These are phyloP conservation scores for Strix uralensis DNA, from an alignment of 2,113 vertebrate species.

Conservation along the genomic window DNA sequence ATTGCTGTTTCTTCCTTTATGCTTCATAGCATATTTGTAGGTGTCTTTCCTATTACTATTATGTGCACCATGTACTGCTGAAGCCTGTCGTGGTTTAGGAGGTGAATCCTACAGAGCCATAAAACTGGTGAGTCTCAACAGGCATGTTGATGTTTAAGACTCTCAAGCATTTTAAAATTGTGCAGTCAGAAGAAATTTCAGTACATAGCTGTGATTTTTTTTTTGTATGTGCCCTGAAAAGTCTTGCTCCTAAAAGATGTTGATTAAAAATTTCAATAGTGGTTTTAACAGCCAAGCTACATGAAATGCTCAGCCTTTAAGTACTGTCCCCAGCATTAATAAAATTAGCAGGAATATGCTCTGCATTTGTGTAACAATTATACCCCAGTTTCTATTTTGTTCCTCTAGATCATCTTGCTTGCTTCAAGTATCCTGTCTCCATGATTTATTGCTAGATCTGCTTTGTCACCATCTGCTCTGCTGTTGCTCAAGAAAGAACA, in stretches of 20 bases:
- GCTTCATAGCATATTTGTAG: background rate
- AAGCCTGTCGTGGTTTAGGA: background rate
- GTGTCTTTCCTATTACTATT: background rate
- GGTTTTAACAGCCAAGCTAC: background rate
- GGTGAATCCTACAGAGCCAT: background rate
- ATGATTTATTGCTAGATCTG: slow-evolving; percentile 45
- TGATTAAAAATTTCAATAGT: background rate
- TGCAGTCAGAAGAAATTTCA: background rate
- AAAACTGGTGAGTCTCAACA: background rate
- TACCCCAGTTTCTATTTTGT: background rate
- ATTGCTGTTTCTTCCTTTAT: background rate
- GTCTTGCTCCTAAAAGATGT: background rate
- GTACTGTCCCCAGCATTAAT: background rate
- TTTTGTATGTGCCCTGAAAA: background rate
- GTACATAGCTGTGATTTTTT: background rate
- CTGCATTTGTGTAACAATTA: background rate
- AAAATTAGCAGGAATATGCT: background rate
- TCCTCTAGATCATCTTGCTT: background rate
- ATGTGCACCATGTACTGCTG: background rate
- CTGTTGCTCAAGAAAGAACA: slow-evolving; percentile 36
- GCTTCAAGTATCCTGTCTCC: slow-evolving; percentile 11
- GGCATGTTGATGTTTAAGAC: background rate
- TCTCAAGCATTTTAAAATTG: background rate
- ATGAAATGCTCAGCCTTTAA: background rate
- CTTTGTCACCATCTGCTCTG: slow-evolving; percentile 57